Evolutionary conservation across 2,113 vertebrate genomes (phyloP).

Genomic region (Erythrocercus mccallii): DNA sequence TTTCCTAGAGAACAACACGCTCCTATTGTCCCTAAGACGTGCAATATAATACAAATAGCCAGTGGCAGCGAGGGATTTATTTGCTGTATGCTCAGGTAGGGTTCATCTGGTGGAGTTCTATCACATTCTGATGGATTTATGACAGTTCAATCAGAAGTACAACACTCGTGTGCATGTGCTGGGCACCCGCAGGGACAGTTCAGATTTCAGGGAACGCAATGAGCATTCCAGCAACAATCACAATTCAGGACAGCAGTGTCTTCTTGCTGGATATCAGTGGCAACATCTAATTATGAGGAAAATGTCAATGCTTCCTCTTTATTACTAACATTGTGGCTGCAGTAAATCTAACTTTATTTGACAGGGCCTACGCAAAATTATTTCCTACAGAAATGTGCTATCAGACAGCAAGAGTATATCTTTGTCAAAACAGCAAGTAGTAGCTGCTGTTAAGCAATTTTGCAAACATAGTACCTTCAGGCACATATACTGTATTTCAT

Average conservation of each 20-base stretch:
- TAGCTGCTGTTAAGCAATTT: conserved; percentile 53
- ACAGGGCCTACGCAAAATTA: conserved; percentile 64
- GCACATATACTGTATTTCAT: conserved; percentile 26
- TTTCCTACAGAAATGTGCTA: conserved; percentile 62
- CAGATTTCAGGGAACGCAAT: conserved; percentile 6
- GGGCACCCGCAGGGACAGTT: background rate
- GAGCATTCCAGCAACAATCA: background rate
- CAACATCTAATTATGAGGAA: conserved; percentile 69
- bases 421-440: conserved; percentile 58
- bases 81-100: background rate
- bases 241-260: conserved; percentile 10
- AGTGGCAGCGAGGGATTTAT: background rate
- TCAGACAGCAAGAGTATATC: conserved; percentile 51
- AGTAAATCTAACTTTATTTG: conserved; percentile 72
- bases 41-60: conserved; percentile 29
- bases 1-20: background rate
- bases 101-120: conserved; percentile 36
- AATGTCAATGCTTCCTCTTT: conserved; percentile 50
- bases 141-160: conserved; percentile 51
- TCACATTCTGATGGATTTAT: conserved; percentile 56
- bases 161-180: background rate
- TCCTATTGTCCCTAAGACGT: conserved; percentile 22
- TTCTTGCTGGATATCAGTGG: conserved; percentile 39
- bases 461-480: conserved; percentile 47
- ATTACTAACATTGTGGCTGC: conserved; percentile 33